Percentiles rank a stretch among this genome's conserved stretches.
phyloP scores from a whole-genome alignment of 2,888 invertebrate genomes.

The Pristionchus entomophagus region DNA sequence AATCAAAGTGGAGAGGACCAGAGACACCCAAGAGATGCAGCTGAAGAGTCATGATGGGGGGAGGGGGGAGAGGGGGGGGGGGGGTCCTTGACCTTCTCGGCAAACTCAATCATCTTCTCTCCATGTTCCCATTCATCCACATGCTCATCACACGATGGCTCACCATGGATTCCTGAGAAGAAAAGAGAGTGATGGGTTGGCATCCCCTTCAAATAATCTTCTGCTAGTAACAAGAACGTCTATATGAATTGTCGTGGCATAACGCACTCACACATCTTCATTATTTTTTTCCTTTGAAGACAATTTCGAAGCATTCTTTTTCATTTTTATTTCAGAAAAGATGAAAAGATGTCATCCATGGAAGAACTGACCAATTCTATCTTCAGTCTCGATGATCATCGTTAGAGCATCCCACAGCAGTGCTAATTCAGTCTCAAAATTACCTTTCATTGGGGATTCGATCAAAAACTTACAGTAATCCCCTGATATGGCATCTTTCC shows the following conservation, averaged over 20 bases:
- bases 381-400: not conserved
- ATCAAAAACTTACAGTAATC: not conserved
- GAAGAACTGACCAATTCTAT: not conserved
- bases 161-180: constrained; percentile 10
- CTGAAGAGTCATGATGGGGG: not conserved
- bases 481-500: not conserved
- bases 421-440: not conserved
- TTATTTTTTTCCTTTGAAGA: no score
- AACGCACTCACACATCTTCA: no score
- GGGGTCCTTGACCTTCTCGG: not conserved
- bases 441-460: not conserved
- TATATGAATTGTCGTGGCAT: no score
- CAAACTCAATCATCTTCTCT: constrained; percentile 14
- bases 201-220: no score
- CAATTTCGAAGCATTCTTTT: no score
- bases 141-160: not conserved
- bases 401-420: constrained; percentile 25
- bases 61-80: not conserved
- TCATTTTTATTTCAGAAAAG: no score
- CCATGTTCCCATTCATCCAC: constrained; percentile 39
- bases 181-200: no score
- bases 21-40: not conserved
- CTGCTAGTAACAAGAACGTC: no score
- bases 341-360: not conserved
- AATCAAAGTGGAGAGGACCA: constrained; percentile 8